Evolutionary conservation across 2,888 invertebrate genomes (phyloP).

Genomic region (Napeogenes inachia): DNA sequence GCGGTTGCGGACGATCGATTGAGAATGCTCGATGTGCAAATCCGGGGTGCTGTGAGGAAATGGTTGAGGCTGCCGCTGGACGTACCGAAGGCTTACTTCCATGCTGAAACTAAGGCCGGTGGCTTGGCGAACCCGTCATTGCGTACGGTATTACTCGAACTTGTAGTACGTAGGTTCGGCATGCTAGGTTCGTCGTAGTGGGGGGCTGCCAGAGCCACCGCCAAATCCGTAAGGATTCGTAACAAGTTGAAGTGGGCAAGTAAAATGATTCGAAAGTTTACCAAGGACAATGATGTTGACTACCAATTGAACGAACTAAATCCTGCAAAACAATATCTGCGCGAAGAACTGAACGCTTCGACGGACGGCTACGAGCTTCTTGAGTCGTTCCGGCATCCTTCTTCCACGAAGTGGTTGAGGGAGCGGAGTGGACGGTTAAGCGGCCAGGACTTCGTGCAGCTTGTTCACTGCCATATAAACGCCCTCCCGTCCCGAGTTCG

Average conservation of each 20-base stretch:
- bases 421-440: conserved; percentile 22
- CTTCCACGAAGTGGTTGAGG: conserved; percentile 28
- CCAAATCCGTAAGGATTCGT: conserved; percentile 27
- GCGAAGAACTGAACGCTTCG: conserved; percentile 11
- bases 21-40: conserved; percentile 38
- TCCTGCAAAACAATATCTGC: conserved; percentile 10
- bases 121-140: not conserved
- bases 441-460: conserved; percentile 43
- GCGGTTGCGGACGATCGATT: conserved; percentile 35
- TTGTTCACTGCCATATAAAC: conserved; percentile 39
- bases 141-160: not conserved
- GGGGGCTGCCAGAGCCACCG: conserved; percentile 31
- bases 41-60: conserved; percentile 36
- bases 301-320: not conserved
- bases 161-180: conserved; percentile 27
- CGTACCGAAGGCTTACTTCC: conserved; percentile 36
- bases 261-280: conserved; percentile 15
- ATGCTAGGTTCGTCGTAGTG: conserved; percentile 28
- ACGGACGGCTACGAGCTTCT: conserved; percentile 12
- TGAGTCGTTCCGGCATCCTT: conserved; percentile 12
- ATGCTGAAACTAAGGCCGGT: conserved; percentile 34
- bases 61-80: conserved; percentile 43
- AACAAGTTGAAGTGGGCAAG: conserved; percentile 27
- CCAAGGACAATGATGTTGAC: not conserved
- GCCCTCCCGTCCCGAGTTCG: conserved; percentile 38